Base-by-base conservation (phyloP, 2,797 vertebrate species). In the Neoniphon sammara region DNA sequence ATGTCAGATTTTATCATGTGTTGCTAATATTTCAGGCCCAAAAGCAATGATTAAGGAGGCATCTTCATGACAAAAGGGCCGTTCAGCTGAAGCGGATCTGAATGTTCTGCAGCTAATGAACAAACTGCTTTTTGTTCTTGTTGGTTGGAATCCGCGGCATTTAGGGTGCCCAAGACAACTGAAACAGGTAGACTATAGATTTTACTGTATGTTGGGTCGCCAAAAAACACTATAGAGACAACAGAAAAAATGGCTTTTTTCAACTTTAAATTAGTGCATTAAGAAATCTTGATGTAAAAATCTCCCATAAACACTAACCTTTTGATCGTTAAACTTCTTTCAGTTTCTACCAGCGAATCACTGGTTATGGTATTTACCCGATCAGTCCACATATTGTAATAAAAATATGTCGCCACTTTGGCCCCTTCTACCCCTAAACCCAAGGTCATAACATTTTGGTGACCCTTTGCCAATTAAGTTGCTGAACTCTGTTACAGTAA, bases 1-100 rank as follows among this genome's bases (percentile, higher is more conserved):
- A 93, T 88, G 90, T 93, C 91, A 92, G 86, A 86, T 88, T 89
- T 81, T 66, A 78, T 89, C 88, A 89, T 82, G 84, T 91, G 88
- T 85, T 85, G 77, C 81, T 81, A 78, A 89, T 91, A 92, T 91
- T 84, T 89, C 75, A 85, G 85, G 91, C 79, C 80, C 89, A 82
- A 83, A 27, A 79, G 82, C 71, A 85, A 70, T 39, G 84, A 81
- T 89, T 82, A 70, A 36, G 68, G 85, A n/a, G 87, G 89, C 76
- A 87, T 90, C 84, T 83, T 21, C 30, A 67, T 73, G 82, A 94
- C 93, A 94, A 93, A 46, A 93, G 88, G 83, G 69, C 76, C 81
- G 80, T 70, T 84, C 21, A 85, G 81, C 77, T 0, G 54, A 65
- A 60, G 69, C 64, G 1, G 60, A 77, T 79, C 58, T 67, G 65